Conservation (phyloP, 2,888 invertebrate genomes). For the Orthosia gothica region DNA sequence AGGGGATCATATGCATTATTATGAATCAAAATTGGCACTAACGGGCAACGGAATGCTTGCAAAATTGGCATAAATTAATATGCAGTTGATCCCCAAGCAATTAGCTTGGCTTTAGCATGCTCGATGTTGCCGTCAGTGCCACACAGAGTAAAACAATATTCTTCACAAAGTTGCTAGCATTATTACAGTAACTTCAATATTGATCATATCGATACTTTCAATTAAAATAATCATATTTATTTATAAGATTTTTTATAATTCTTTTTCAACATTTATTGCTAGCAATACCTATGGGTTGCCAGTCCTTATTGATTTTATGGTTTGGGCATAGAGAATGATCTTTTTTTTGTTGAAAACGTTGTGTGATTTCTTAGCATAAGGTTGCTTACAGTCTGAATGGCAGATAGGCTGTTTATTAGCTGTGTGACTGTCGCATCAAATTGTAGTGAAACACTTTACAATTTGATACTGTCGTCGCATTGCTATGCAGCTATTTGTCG, state of each 20-base stretch:
- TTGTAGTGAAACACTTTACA: neutral
- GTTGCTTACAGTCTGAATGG: slow-evolving; percentile 42
- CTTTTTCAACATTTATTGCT: slow-evolving; percentile 70
- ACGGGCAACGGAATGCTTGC: slow-evolving; percentile 54
- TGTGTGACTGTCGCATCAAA: slow-evolving; percentile 29
- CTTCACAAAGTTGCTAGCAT: slow-evolving; percentile 79
- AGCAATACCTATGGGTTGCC: slow-evolving; percentile 82
- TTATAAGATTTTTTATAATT: slow-evolving; percentile 22
- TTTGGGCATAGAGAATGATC: slow-evolving; percentile 20
- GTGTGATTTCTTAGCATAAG: neutral
- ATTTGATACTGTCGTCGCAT: slow-evolving; percentile 3
- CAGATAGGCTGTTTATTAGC: slow-evolving; percentile 13
- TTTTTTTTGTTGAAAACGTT: slow-evolving; percentile 4
- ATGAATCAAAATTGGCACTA: slow-evolving; percentile 57
- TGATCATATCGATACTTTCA: neutral
- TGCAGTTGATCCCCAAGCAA: slow-evolving; percentile 74
- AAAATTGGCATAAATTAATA: slow-evolving; percentile 44
- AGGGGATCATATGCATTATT: slow-evolving; percentile 51
- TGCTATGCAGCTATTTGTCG: slow-evolving; percentile 33
- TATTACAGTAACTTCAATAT: slow-evolving; percentile 16
- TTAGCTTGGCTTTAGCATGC: slow-evolving; percentile 75
- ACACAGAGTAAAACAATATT: slow-evolving; percentile 77
- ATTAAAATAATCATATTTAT: neutral
- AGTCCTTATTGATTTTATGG: slow-evolving; percentile 70
- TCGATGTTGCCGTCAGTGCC: slow-evolving; percentile 77